These are phyloP conservation scores for Eupithecia insigniata DNA, from an alignment of 2,888 invertebrate species.

Conservation along the genomic window DNA sequence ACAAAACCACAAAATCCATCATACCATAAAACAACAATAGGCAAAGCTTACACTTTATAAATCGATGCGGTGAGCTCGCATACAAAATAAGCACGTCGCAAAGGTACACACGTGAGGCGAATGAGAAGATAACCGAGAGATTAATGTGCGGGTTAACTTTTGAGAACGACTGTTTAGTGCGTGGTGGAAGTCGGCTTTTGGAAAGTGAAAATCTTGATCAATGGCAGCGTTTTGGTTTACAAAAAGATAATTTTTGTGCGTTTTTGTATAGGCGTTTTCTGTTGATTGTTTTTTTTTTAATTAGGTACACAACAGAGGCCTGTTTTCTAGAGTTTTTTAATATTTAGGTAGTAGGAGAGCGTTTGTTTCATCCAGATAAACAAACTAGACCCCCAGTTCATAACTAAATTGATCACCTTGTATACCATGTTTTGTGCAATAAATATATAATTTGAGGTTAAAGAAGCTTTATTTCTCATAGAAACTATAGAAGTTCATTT, in stretches of 20 bases:
- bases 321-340: no score
- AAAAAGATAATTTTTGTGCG: not conserved
- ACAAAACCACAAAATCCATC: constrained; percentile 15
- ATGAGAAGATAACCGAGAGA: constrained; percentile 48
- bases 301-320: not conserved
- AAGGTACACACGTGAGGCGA: constrained; percentile 61
- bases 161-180: constrained; percentile 16
- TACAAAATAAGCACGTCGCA: constrained; percentile 57
- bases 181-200: not conserved
- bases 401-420: no score
- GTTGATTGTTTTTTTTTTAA: not conserved
- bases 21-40: constrained; percentile 42
- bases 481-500: no score
- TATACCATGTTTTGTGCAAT: no score
- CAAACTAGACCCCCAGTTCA: no score
- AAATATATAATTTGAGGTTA: no score
- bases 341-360: no score
- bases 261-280: not conserved
- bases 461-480: no score
- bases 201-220: constrained; percentile 7
- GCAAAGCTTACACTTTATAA: constrained; percentile 53
- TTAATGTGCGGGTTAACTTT: constrained; percentile 48
- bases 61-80: constrained; percentile 56
- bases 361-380: no score
- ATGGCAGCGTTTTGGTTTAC: not conserved